Base-by-base conservation (phyloP, 2,797 vertebrate species). In the Alca torda region DNA sequence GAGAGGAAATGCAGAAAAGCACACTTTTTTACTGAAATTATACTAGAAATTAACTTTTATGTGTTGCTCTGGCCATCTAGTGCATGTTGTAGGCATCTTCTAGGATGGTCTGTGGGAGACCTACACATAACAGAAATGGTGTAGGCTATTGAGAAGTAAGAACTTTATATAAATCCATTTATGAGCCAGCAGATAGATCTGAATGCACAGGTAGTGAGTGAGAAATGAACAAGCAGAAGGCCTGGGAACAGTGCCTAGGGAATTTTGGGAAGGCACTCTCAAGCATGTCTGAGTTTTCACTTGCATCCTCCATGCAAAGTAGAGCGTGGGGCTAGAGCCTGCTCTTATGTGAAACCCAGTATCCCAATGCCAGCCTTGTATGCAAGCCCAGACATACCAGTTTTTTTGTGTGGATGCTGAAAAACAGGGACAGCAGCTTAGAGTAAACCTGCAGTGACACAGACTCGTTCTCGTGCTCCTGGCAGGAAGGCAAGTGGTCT, bases 151-250 rank as follows among this genome's bases (percentile, higher is more conserved):
- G 59, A 85, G 43, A 96, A 92, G 57, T 46, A 87, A 84, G 53
- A 94, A 86, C 88, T 93, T 81, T 63, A 84, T 75, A 75, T 63
- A 94, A 89, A 92, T 12, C 17, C 1, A 12, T 78, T 86, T 93
- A 67, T 33, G 53, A 95, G 92, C 82, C 77, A 93, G 80, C 74
- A 94, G 89, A 96, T 50, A 95, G 84, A 94, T 92, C 59, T 94
- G 94, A 96, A 96, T 86, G 89, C 92, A 95, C 94, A 96, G 92
- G 92, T 96, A 86, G 92, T 73, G 87, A 85, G 84, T 75, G 89
- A 94, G 74, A 94, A 93, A 93, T 84, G 90, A 96, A 93, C 84
- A 93, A 93, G 94, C 92, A 94, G 94, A 84, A 86, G 88, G 95
- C 57, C 90, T 93, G 88, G 89, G 94, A 96, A 95, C 90, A 84